Evolutionary conservation across 2,113 vertebrate species (phyloP), one percentile per base, ranked within the genome.

Genomic region (Psittacus erithacus): DNA sequence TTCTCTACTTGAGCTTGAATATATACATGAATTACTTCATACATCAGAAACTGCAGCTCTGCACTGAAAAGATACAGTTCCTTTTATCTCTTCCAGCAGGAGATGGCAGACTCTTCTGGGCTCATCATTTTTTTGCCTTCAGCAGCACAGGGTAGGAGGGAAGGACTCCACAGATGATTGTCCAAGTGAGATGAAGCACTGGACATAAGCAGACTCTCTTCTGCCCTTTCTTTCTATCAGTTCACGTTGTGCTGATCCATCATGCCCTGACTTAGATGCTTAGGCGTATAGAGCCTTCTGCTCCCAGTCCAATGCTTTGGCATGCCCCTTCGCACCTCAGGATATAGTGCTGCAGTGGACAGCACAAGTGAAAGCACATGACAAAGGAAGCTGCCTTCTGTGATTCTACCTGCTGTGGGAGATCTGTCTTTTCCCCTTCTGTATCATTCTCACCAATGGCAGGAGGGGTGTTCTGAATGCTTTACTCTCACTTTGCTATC

Each of bases 241-340:
- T 9, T 17, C 59, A 11, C 13, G 3, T 12, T 25, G 41, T 70
- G 67, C 67, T 63, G 2, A 6, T 31, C 33, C 29, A 2, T n/a
- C 33, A 35, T 76, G 52, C 31, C 31, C 43, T 11, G 50, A 19
- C 22, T 38, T 47, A n/a, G 47, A 8, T 29, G 55, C 69, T 39
- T 18, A 43, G 64, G 24, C 16, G 8, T 13, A 2, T 29, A 41
- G 19, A 84, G 49, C 46, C 27, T 5, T 0, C 1, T 33, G 63
- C 44, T 60, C 3, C 0, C n/a, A n/a, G 25, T 44, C 25, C 60
- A 41, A 1, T 5, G 2, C 33, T 28, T 35, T 7, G 24, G 25
- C 44, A 31, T 39, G 23, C 16, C 35, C 13, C 17, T 55, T 79
- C 46, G 27, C 28, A 11, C 22, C 23, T 50, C 43, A 23, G 39